Percentiles rank a stretch among this genome's conserved stretches.
Evolutionary conservation across 2,113 vertebrate species (phyloP).

Genomic region (Archocentrus centrarchus): DNA sequence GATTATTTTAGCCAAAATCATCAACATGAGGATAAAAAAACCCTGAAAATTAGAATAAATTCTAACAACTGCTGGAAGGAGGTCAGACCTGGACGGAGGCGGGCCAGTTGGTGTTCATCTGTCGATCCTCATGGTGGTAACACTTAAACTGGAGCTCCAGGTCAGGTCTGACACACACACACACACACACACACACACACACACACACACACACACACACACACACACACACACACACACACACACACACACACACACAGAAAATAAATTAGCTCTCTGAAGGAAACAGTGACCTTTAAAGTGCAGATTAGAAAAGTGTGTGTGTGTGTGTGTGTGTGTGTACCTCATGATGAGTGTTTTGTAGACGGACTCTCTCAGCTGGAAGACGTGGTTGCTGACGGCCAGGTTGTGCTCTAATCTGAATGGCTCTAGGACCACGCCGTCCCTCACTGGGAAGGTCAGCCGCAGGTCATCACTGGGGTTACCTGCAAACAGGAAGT

Average conservation of each 20-base stretch:
- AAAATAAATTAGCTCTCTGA: background rate
- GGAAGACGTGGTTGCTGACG: constrained; percentile 95
- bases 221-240: background rate
- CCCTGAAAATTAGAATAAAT: too few relatives aligned
- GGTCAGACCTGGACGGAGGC: constrained; percentile 88
- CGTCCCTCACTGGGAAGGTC: constrained; percentile 92
- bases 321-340: too few relatives aligned
- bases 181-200: background rate
- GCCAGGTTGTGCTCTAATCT: constrained; percentile 95
- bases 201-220: background rate
- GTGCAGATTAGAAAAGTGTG: background rate
- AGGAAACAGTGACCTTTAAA: background rate
- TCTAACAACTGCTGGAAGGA: background rate
- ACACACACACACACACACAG: background rate
- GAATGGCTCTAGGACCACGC: constrained; percentile 93
- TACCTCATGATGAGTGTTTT: constrained; percentile 94
- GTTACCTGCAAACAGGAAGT: constrained; percentile 73
- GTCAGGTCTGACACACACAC: constrained; percentile 83
- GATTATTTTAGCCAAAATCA: background rate
- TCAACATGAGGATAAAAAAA: background rate
- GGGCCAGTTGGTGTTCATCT: constrained; percentile 97
- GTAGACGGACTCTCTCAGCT: constrained; percentile 92
- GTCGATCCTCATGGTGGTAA: constrained; percentile 94
- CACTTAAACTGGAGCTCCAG: constrained; percentile 97
- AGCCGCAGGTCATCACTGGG: constrained; percentile 90